Percentiles rank a stretch among this genome's conserved stretches.
Conservation (phyloP, 2,113 vertebrate genomes). For the Rhea pennata region DNA sequence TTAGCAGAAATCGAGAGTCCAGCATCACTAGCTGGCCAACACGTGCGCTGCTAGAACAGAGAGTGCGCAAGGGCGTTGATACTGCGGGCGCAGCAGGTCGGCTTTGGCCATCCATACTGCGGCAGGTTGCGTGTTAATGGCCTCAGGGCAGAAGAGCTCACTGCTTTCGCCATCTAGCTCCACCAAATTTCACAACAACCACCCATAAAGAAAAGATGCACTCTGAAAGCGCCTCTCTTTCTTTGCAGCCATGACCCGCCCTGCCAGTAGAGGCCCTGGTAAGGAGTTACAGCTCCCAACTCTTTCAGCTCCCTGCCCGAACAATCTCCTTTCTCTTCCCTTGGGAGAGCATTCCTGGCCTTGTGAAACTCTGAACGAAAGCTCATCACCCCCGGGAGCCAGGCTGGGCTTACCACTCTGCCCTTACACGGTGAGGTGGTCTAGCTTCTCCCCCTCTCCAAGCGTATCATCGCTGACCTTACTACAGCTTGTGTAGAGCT, state of each 20-base stretch:
- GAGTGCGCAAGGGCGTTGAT: too few relatives aligned
- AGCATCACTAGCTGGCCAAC: neutral
- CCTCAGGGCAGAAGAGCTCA: neutral
- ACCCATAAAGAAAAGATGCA: neutral
- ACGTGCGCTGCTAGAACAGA: too few relatives aligned
- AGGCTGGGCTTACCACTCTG: neutral
- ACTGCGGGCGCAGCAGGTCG: neutral
- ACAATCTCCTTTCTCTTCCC: neutral
- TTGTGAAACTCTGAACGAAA: neutral
- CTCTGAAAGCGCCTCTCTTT: neutral
- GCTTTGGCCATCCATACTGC: neutral
- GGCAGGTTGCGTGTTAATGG: fast-evolving
- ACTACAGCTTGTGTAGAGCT: neutral
- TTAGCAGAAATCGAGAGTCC: too few relatives aligned
- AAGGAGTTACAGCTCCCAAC: neutral
- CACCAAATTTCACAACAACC: neutral
- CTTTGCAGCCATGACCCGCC: too few relatives aligned
- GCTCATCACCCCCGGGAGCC: neutral
- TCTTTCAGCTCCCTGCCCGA: neutral
- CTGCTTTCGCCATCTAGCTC: too few relatives aligned
- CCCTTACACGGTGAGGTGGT: neutral
- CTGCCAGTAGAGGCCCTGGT: neutral
- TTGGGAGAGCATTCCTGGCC: neutral
- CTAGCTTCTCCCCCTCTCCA: neutral
- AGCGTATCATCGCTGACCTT: neutral